Base-by-base conservation (phyloP, 2,113 vertebrate species). In the Tapirus terrestris region DNA sequence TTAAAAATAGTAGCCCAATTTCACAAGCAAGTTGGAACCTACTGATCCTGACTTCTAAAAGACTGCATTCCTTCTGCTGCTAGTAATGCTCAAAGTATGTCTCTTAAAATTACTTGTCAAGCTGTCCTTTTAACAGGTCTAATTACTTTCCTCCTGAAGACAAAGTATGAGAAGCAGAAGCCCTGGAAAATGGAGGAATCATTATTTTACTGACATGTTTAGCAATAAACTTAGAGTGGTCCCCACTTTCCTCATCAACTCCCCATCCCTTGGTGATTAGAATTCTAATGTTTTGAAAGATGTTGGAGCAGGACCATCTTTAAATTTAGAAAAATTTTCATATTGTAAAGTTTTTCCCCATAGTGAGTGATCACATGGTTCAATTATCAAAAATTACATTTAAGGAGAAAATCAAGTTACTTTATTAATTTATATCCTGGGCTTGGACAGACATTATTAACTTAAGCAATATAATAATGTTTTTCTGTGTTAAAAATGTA, bases 1-100 rank as follows among this genome's bases (percentile, higher is more conserved):
- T 98, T 96, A 97, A 98, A 98, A 98, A 98, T 97, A 98, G 97
- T 92, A 97, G 95, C 73, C 96, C 85, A 88, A 92, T 97, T 96
- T 98, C 94, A 96, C 95, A 96, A 97, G 89, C 89, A 94, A 96
- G 88, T 95, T 96, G 95, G 96, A 98, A 97, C 67, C 90, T 75
- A 96, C 95, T 83, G 84, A 97, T 98, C 29, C 72, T 72, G 81
- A 91, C 87, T 96, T 97, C 89, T 92, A 93, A 94, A 97, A 92
- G 81, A 79, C 75, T 75, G 80, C 96, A 97, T 97, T 95, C 93
- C 93, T 98, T 96, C 97, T 97, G 94, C 65, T 83, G 79, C 88
- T 86, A 91, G 89, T 93, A 94, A 97, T 96, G 92, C 20, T 87
- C 27, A 79, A 96, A 97, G 91, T 56, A 95, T 79, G 88, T 56